phyloP scores from a whole-genome alignment of 2,888 invertebrate genomes.

The Epinotia bilunana region DNA sequence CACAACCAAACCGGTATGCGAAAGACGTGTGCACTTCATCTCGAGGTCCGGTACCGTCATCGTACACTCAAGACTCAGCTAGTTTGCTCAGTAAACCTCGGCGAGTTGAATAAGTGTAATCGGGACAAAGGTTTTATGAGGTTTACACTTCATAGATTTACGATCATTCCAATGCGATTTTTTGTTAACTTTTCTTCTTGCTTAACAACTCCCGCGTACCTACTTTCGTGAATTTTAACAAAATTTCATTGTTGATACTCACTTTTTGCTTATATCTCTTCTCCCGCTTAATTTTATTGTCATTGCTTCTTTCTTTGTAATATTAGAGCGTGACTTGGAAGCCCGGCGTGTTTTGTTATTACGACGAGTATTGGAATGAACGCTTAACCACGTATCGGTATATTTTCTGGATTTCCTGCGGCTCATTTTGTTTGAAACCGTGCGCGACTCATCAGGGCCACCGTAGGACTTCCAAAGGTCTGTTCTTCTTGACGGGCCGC shows the following conservation, averaged over 20 bases:
- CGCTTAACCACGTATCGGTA: neutral
- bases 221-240: neutral
- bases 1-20: too few relatives aligned
- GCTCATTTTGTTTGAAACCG: neutral
- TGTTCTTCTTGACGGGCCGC: neutral
- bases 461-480: neutral
- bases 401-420: neutral
- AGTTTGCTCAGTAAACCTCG: too few relatives aligned
- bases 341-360: neutral
- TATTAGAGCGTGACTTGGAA: neutral
- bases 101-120: too few relatives aligned
- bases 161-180: too few relatives aligned
- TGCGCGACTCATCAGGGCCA: neutral
- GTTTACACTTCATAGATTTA: too few relatives aligned
- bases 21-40: too few relatives aligned
- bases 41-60: too few relatives aligned
- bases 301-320: neutral
- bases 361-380: neutral
- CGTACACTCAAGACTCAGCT: too few relatives aligned
- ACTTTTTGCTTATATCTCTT: neutral
- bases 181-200: too few relatives aligned
- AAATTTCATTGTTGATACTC: neutral
- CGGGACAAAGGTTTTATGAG: too few relatives aligned
- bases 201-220: too few relatives aligned
- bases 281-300: neutral